Conservation (phyloP, 2,113 vertebrate species). For the Embiotoca jacksoni region DNA sequence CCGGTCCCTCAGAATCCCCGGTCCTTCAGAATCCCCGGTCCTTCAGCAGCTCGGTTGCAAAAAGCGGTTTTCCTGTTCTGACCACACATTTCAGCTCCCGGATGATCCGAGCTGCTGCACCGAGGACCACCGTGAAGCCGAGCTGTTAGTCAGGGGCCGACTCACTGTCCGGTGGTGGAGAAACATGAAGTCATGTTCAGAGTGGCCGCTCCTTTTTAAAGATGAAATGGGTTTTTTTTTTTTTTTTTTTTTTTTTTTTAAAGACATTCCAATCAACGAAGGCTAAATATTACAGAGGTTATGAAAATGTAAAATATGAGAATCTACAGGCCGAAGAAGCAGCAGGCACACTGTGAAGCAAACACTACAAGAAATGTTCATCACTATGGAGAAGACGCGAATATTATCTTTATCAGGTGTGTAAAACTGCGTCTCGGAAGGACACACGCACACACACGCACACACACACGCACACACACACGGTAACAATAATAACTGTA, state of each 20-base stretch:
- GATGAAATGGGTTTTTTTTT: neutral
- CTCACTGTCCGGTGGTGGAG: conserved; percentile 21
- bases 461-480: neutral
- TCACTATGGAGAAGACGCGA: neutral
- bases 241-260: too few relatives aligned
- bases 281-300: neutral
- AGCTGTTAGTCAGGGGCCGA: conserved; percentile 18
- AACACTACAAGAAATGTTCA: neutral
- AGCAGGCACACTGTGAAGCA: neutral
- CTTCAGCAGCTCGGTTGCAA: too few relatives aligned
- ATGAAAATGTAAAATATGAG: conserved; percentile 15
- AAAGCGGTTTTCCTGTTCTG: conserved; percentile 36
- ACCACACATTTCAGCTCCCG: conserved; percentile 7
- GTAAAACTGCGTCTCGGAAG: neutral
- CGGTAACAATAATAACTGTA: neutral
- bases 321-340: conserved; percentile 5
- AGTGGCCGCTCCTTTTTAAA: conserved; percentile 9
- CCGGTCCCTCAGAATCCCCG: too few relatives aligned
- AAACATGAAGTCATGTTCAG: neutral
- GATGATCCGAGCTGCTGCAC: conserved; percentile 10
- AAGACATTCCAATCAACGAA: too few relatives aligned
- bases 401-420: conserved; percentile 11
- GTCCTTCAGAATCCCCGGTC: too few relatives aligned
- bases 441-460: neutral
- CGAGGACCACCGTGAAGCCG: neutral